Evolutionary conservation across 2,888 invertebrate species (phyloP).

Genomic region (Coremacera marginata): DNA sequence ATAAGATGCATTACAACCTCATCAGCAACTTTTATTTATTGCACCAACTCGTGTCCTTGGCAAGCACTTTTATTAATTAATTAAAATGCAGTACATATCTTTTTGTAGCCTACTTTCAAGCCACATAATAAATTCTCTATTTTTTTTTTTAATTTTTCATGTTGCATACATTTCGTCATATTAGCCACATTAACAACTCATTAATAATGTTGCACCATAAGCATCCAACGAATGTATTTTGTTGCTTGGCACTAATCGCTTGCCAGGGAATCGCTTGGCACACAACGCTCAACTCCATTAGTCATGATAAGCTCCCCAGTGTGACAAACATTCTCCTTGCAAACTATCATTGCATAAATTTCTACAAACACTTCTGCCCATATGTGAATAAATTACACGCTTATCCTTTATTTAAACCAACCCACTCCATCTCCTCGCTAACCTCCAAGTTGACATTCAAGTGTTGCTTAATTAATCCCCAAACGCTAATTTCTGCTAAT

Average conservation of each 20-base stretch:
- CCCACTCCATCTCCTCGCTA: not conserved
- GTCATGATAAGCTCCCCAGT: not conserved
- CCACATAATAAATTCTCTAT: too few relatives aligned
- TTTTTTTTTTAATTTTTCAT: too few relatives aligned
- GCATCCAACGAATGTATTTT: too few relatives aligned
- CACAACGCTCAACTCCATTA: conserved; percentile 18
- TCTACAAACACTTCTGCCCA: not conserved
- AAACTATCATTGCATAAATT: conserved; percentile 11
- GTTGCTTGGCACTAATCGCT: not conserved
- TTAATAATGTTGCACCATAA: not conserved
- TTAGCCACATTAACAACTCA: conserved; percentile 11
- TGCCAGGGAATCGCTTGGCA: not conserved
- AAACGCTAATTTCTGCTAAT: conserved; percentile 46
- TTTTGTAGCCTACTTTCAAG: too few relatives aligned
- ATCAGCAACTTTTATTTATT: too few relatives aligned
- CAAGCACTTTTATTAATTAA: too few relatives aligned
- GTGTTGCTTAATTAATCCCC: conserved; percentile 54
- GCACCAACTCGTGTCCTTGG: too few relatives aligned
- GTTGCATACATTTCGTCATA: not conserved
- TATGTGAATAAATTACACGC: conserved; percentile 4
- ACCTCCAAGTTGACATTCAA: conserved; percentile 47
- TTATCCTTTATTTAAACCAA: not conserved
- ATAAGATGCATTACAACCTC: too few relatives aligned
- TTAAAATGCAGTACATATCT: too few relatives aligned
- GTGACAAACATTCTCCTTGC: conserved; percentile 24